These are phyloP conservation scores for Ptychoptera albimana DNA, from an alignment of 2,888 invertebrate species.

Conservation along the genomic window DNA sequence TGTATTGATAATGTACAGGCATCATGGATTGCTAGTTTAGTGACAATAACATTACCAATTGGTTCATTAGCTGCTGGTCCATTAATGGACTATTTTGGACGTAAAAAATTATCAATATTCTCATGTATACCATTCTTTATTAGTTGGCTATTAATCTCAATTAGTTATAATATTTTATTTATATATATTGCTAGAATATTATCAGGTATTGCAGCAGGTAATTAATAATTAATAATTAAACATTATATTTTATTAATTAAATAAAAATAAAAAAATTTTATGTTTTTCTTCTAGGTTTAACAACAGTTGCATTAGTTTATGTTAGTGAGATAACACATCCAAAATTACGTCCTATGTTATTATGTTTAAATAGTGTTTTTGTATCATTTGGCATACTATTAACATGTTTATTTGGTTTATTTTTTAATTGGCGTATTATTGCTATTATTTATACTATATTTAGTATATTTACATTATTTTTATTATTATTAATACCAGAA, in stretches of 20 bases:
- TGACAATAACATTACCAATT: constrained; percentile 35
- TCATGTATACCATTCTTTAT: constrained; percentile 30
- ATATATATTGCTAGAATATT: constrained; percentile 35
- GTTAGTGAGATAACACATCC: constrained; percentile 41
- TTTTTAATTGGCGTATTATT: constrained; percentile 34
- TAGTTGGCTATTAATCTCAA: constrained; percentile 33
- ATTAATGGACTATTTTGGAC: constrained; percentile 38
- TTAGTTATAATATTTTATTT: constrained; percentile 27
- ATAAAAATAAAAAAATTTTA: not conserved
- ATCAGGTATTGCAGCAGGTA: constrained; percentile 36
- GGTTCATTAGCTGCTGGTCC: constrained; percentile 37
- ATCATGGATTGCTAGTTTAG: constrained; percentile 43
- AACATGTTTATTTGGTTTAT: constrained; percentile 32
- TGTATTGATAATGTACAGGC: constrained; percentile 30
- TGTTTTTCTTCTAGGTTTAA: constrained; percentile 26
- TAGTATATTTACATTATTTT: constrained; percentile 21
- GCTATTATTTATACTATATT: constrained; percentile 30
- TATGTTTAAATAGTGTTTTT: constrained; percentile 39
- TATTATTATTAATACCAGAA: constrained; percentile 34
- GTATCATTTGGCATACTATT: constrained; percentile 40
- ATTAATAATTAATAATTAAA: not conserved
- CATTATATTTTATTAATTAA: not conserved
- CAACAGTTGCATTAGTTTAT: constrained; percentile 37
- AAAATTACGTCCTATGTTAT: constrained; percentile 34
- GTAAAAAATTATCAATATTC: constrained; percentile 31